Evolutionary conservation across 2,797 vertebrate species (phyloP).

Genomic region (Myiotriccus ornatus): DNA sequence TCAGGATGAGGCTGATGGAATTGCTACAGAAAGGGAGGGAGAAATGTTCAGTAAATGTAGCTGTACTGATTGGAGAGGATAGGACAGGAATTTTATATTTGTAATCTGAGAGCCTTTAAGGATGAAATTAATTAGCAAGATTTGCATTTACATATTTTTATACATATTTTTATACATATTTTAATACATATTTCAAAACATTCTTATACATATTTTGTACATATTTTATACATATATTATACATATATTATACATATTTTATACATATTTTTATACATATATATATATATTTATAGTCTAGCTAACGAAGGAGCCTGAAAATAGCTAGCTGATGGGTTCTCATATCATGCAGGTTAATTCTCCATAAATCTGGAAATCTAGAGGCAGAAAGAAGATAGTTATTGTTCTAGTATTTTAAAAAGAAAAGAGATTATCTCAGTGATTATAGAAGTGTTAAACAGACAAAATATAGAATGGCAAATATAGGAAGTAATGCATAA

Average conservation of each 20-base stretch:
- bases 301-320: neutral
- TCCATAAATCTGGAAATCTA: neutral
- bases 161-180: no score
- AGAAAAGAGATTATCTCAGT: neutral
- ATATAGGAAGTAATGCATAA: neutral
- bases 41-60: neutral
- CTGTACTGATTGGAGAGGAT: neutral
- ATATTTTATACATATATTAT: no score
- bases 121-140: neutral
- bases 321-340: neutral
- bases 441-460: neutral
- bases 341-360: neutral
- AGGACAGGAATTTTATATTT: neutral
- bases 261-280: no score
- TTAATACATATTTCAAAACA: no score
- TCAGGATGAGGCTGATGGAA: neutral
- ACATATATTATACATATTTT: no score
- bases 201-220: no score
- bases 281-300: neutral
- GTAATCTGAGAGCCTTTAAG: neutral
- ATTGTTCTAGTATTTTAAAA: neutral
- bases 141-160: neutral
- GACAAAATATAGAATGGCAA: neutral
- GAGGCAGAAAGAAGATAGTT: neutral
- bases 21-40: neutral